Evolutionary conservation across 2,797 vertebrate genomes (phyloP).

Genomic region (Urophycis tenuis): DNA sequence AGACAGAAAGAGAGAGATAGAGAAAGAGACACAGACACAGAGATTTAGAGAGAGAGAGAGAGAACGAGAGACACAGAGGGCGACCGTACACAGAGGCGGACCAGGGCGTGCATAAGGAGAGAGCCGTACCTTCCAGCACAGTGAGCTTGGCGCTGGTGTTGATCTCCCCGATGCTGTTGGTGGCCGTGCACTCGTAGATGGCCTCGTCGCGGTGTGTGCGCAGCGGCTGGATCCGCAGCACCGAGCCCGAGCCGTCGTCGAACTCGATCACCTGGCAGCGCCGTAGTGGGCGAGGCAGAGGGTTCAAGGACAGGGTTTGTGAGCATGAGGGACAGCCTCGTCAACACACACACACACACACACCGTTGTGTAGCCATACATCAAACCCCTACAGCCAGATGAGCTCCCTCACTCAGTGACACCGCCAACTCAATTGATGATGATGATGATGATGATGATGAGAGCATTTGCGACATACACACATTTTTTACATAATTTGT

Average conservation of each 20-base stretch:
- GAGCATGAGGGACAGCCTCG: not conserved
- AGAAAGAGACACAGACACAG: not conserved
- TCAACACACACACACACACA: no score
- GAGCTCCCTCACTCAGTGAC: not conserved
- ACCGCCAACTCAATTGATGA: not conserved
- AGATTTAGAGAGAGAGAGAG: not conserved
- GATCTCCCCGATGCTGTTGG: slow-evolving; percentile 88
- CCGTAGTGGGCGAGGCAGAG: not conserved
- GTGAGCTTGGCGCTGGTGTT: slow-evolving; percentile 95
- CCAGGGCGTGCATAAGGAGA: no score
- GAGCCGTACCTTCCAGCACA: slow-evolving; percentile 85
- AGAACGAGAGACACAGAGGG: slow-evolving; percentile 12
- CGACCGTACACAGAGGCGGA: slow-evolving; percentile 13
- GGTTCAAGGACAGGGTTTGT: not conserved
- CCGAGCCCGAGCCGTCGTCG: slow-evolving; percentile 91
- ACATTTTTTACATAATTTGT: not conserved
- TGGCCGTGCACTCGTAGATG: slow-evolving; percentile 94
- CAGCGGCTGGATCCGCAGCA: slow-evolving; percentile 91
- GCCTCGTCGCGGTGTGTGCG: slow-evolving; percentile 93
- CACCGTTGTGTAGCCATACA: no score
- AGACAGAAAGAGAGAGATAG: no score
- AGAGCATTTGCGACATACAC: not conserved
- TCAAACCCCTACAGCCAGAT: not conserved
- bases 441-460: not conserved
- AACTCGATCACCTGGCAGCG: slow-evolving; percentile 88